Evolutionary conservation across 2,113 vertebrate species (phyloP), one percentile per base, ranked within the genome.

Genomic region (Nannospalax galili): DNA sequence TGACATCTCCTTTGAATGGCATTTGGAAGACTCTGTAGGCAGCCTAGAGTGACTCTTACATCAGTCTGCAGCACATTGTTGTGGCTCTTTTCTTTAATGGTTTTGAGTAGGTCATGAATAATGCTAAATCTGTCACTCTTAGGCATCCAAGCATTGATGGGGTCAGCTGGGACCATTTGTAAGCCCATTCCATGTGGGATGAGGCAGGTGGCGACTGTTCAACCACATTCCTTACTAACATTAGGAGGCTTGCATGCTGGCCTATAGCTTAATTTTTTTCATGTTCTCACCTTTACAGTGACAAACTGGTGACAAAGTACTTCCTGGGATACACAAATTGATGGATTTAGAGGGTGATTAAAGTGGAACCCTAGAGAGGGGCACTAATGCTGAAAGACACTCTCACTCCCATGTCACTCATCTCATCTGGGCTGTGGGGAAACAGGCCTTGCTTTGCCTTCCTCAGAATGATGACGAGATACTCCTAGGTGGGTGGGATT

Each of bases 161-260:
- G 42, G 28, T 62, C 67, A 56, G 1, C 35, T 19, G 17, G 77
- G 64, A n/a, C 69, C 24, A 0, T 40, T 37, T 42, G 7, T 12
- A 64, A 10, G 69, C 58, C 95, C 77, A 22, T 5, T 14, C 37
- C 91, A 87, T 40, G 93, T 78, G 90, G 96, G 96, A 95, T 77
- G 97, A 92, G 98, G 98, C 98, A 98, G 97, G 90, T 98, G 98
- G 98, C 96, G 97, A 97, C 98, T 84, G 0, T 67, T 75, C 95
- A 96, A 88, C 92, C 97, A 93, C 96, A 96, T 94, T 95, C 93
- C 97, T 95, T 96, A 97, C 97, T 96, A 98, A 97, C 97, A 96
- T 67, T 77, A 96, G 97, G 58, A 97, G 98, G 97, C 97, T 96
- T 95, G 98, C 98, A 98, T 98, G 98, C 96, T 96, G 75, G 87